These are phyloP conservation scores for Actinia tenebrosa DNA, from an alignment of 64 coral and sea anemone species.

Conservation along the genomic window DNA sequence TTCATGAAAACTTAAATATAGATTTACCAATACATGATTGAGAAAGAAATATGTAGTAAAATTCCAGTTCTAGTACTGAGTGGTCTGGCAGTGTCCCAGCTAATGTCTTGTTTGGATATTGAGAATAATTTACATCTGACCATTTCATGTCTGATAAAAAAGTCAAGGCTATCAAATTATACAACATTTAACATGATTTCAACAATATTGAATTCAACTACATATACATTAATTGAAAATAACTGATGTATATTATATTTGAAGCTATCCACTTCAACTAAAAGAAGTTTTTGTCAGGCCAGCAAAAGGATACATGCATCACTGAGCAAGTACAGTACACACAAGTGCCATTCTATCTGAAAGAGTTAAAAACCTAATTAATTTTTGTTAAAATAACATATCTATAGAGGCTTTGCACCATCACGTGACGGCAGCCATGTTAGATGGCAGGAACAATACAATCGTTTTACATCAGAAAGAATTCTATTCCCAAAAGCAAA, in stretches of 20 bases:
- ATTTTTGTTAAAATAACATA: neutral
- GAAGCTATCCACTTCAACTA: no score
- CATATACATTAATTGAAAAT: no score
- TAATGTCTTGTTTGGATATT: neutral
- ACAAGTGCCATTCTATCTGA: conserved; percentile 23
- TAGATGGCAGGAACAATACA: no score
- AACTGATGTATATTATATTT: no score
- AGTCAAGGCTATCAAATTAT: no score
- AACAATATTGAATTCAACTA: no score
- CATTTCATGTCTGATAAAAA: conserved; percentile 8
- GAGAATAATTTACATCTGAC: conserved; percentile 7
- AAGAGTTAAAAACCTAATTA: neutral
- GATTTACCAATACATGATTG: conserved; percentile 1
- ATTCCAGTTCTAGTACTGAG: conserved; percentile 10
- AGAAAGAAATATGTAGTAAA: conserved; percentile 22
- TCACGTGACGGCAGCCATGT: no score
- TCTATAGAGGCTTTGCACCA: no score
- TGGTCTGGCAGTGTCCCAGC: neutral
- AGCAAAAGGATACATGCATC: conserved; percentile 33
- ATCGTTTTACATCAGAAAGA: no score
- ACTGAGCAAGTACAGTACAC: conserved; percentile 13
- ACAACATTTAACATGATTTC: no score
- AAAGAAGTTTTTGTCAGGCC: no score
- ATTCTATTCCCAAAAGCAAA: no score
- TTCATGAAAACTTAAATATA: neutral